These are phyloP conservation scores for Struthidea cinerea DNA, from an alignment of 2,113 vertebrate species.

Conservation along the genomic window DNA sequence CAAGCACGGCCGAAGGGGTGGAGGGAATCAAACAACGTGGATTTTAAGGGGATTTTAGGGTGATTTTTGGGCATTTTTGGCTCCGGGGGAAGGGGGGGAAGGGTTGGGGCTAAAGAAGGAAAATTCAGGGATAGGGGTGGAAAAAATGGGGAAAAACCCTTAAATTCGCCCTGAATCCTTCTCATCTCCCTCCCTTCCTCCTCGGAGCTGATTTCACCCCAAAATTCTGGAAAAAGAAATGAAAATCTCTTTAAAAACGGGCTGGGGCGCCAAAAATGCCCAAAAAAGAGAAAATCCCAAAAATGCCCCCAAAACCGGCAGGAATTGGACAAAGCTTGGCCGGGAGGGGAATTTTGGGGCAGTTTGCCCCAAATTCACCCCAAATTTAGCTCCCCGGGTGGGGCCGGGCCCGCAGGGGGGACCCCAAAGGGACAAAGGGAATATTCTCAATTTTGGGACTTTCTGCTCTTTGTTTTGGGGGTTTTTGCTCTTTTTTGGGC, in stretches of 20 bases:
- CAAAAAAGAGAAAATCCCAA: neutral
- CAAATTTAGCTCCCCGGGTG: neutral
- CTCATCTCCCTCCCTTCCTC: no score
- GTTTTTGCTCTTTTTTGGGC: neutral
- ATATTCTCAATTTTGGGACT: neutral
- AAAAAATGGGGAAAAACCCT: neutral
- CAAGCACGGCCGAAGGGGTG: no score
- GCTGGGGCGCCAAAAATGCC: accelerated
- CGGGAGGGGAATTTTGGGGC: neutral
- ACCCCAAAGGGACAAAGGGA: neutral
- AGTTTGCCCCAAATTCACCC: neutral
- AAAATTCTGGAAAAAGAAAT: no score
- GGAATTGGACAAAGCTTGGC: neutral
- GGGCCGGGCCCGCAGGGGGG: neutral
- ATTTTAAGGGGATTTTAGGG: neutral
- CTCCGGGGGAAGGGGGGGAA: neutral
- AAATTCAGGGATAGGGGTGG: neutral
- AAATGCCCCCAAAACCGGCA: neutral
- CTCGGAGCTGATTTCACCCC: neutral
- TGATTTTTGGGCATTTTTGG: neutral
- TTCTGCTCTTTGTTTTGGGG: neutral
- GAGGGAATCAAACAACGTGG: neutral
- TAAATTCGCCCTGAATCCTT: neutral
- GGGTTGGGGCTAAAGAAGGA: neutral
- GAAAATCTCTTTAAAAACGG: accelerated